phyloP scores from a whole-genome alignment of 1,140 invertebrate genomes.

The Drosophila miranda region DNA sequence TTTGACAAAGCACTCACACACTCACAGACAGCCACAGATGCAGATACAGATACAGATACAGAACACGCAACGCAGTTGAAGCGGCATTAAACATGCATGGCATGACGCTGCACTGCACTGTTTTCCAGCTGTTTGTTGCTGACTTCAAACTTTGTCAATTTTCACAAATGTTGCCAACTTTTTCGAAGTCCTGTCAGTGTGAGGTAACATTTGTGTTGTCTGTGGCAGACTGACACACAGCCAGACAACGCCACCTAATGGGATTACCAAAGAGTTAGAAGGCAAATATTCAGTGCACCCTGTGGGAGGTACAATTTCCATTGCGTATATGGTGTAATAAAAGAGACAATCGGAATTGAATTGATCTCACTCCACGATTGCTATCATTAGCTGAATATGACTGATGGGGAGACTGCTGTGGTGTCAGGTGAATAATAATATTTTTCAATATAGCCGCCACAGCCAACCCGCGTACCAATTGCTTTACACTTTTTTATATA shows the following conservation, averaged over 20 bases:
- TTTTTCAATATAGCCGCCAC: too few relatives aligned
- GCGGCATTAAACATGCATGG: slow-evolving; percentile 48
- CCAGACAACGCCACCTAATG: slow-evolving; percentile 14
- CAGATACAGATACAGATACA: slow-evolving; percentile 2
- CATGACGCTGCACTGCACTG: slow-evolving; percentile 42
- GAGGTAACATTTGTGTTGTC: slow-evolving; percentile 24
- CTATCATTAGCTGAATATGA: too few relatives aligned
- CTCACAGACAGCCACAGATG: slow-evolving; percentile 11
- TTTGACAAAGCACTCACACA: slow-evolving; percentile 35
- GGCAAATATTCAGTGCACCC: neutral
- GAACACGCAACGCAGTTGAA: neutral
- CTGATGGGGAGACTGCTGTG: too few relatives aligned
- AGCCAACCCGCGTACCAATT: too few relatives aligned
- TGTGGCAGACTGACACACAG: slow-evolving; percentile 34
- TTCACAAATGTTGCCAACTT: slow-evolving; percentile 52
- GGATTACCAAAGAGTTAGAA: slow-evolving; percentile 23
- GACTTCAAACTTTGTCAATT: slow-evolving; percentile 60
- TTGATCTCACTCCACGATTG: too few relatives aligned
- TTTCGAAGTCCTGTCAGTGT: slow-evolving; percentile 54
- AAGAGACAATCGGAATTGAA: neutral
- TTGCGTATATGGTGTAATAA: slow-evolving; percentile 11
- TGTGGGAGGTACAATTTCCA: slow-evolving; percentile 1
- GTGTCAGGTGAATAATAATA: too few relatives aligned
- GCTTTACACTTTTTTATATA: too few relatives aligned
- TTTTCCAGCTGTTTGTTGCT: slow-evolving; percentile 54